Evolutionary conservation across 2,888 invertebrate species (phyloP), one percentile per base, ranked within the genome.

Genomic region (Pocota personata): DNA sequence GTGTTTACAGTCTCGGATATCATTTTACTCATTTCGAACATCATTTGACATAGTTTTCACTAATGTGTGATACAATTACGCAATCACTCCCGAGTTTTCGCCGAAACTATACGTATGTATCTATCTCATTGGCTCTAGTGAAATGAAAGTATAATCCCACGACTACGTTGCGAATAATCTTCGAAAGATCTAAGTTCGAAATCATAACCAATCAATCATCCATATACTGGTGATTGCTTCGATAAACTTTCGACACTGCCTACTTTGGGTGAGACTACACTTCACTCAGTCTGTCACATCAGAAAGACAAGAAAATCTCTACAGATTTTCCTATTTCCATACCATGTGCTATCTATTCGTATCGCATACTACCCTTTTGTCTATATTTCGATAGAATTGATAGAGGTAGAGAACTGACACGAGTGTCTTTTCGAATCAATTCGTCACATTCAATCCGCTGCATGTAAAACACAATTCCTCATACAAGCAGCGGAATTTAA

Each of bases 371-470:
- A 3, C 21, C 19, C 50, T 27, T 24, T n/a, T 12, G 3, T 50
- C 5, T 24, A 10, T n/a, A 6, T 12, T 12, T 48, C 10, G 21
- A 40, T n/a, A 12, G 12, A 37, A 37, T 1, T 16, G 43, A 16
- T 43, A 46, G 40, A 8, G n/a, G n/a, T 12, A 35, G 10, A 35
- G 35, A 48, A 48, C 21, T 48, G 48, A 67, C 77, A 35, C 50
- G 4, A 55, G 12, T 32, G 52, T 35, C 19, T 64, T 71, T 78
- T 78, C 27, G 46, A 37, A 55, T 46, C 62, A 71, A 71, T 64
- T 55, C 46, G 71, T 71, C 71, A 62, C 40, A 69, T 46, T 46
- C 27, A 69, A 78, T 71, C 27, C 6, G 32, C 62, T 27, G 37
- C 30, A 46, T 55, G 57, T 48, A 43, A 71, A 40, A 55, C 67